Evolutionary conservation across 30 jellyfish, hydroid and myxozoan species (phyloP), one percentile per base, ranked within the genome.

Genomic region (Nemopilema nomurai): DNA sequence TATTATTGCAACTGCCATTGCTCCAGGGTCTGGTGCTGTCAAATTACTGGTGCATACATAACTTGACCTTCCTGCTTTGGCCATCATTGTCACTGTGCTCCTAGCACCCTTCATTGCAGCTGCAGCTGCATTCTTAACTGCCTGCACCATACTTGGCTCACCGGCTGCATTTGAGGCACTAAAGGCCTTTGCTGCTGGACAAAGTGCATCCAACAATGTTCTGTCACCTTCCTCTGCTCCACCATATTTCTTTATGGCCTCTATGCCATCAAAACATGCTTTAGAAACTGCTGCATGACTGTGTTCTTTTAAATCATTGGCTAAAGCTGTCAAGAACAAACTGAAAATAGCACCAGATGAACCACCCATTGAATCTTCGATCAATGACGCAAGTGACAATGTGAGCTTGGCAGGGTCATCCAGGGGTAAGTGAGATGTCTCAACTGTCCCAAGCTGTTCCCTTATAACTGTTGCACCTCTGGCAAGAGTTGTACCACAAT

Each of bases 191-290:
- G 13, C 13, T 22, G 90, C 90, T 0, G 97, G 97, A 70, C 86
- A 83, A 24, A 91, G 80, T 49, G 97, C 96, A 81, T 91, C 97
- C 66, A 91, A 52, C 92, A 93, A 67, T 19, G 98, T 93, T 23
- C 98, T 91, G 72, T 93, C 98, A 16, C 98, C 98, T 67, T 83
- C 97, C n/a, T 88, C 98, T 8, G 98, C 98, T 17, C 96, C 98
- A 30, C 98, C 98, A 76, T 93, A 93, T 69, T 93, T 83, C 51
- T 79, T 79, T 33, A 79, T 62, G 0, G 96, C 77, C 13, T 27
- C 63, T 25, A 86, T 86, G 51, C 90, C 95, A 86, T 86, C 80
- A 67, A 52, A 20, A 30, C 76, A 27, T 22, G 90, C 89, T 77
- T 77, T 79, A 31, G 67, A 4, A 28, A 67, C 23, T 31, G 90